Conservation (phyloP, 2,113 vertebrate species). For the Alouatta palliata region DNA sequence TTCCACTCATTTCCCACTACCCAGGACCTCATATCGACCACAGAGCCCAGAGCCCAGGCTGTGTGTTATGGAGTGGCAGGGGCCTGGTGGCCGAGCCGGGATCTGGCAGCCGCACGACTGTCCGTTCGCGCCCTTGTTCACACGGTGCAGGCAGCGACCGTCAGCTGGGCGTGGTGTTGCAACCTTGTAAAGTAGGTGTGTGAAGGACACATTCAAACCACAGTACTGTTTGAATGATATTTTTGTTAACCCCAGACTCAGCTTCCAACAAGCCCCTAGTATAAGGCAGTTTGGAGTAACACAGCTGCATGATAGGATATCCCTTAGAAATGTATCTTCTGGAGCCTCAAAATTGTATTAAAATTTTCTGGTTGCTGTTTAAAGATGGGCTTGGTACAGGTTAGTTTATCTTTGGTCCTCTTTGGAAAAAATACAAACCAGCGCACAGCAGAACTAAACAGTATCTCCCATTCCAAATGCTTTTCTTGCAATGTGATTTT, state of each 20-base stretch:
- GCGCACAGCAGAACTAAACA: neutral
- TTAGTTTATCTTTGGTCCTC: neutral
- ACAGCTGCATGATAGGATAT: rapidly evolving
- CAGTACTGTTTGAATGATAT: neutral
- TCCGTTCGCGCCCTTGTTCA: neutral
- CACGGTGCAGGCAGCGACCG: too few relatives aligned
- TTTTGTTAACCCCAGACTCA: neutral
- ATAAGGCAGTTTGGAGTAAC: neutral
- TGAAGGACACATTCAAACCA: neutral
- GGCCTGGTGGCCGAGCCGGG: neutral
- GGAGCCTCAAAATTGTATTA: neutral
- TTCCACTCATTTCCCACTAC: neutral
- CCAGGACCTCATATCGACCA: neutral
- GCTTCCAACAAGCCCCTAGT: neutral
- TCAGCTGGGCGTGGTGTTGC: neutral
- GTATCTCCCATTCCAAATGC: neutral
- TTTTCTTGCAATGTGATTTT: neutral
- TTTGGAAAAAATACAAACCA: neutral
- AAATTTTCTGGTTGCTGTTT: neutral
- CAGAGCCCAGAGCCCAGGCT: neutral
- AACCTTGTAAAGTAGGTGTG: neutral
- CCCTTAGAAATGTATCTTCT: neutral
- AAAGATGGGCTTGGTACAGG: neutral
- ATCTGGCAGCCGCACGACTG: neutral
- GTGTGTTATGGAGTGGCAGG: neutral